Conservation (phyloP, 2,797 vertebrate species). For the Poeciliopsis gracilis region DNA sequence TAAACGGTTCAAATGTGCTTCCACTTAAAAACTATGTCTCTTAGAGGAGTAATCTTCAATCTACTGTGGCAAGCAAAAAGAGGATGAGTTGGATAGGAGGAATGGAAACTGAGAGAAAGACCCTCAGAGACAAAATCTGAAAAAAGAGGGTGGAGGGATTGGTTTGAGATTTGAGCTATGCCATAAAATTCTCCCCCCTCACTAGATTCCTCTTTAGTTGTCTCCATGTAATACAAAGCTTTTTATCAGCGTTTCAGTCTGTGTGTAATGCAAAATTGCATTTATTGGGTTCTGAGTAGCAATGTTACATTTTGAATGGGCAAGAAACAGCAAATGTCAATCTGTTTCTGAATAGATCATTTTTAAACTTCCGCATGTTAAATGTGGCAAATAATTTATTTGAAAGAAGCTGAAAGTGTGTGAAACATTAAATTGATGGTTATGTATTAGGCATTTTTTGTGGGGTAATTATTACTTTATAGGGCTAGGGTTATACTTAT, state of each 20-base stretch:
- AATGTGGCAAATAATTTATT: background rate
- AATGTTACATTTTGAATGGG: conserved; percentile 32
- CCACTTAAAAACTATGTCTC: conserved; percentile 78
- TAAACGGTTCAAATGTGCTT: conserved; percentile 83
- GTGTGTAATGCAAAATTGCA: conserved; percentile 18
- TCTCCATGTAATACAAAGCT: conserved; percentile 27
- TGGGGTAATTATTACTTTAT: background rate
- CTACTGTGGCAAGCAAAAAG: conserved; percentile 73
- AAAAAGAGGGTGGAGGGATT: conserved; percentile 19
- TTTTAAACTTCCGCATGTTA: background rate
- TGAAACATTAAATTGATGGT: background rate
- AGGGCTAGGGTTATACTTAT: no score
- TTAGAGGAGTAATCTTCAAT: conserved; percentile 78
- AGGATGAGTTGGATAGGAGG: conserved; percentile 54
- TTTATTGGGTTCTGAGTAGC: conserved; percentile 12
- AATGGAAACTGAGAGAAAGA: conserved; percentile 37
- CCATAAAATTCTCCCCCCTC: conserved; percentile 28
- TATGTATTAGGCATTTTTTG: background rate
- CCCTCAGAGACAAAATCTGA: conserved; percentile 36
- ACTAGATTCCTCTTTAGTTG: conserved; percentile 22
- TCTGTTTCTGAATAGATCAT: background rate
- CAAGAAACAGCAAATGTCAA: conserved; percentile 23
- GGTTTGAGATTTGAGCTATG: conserved; percentile 48
- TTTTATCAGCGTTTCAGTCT: conserved; percentile 35
- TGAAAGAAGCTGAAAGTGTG: background rate